Conservation (phyloP, 2,113 vertebrate species). For the Leptobrachium ailaonicum region DNA sequence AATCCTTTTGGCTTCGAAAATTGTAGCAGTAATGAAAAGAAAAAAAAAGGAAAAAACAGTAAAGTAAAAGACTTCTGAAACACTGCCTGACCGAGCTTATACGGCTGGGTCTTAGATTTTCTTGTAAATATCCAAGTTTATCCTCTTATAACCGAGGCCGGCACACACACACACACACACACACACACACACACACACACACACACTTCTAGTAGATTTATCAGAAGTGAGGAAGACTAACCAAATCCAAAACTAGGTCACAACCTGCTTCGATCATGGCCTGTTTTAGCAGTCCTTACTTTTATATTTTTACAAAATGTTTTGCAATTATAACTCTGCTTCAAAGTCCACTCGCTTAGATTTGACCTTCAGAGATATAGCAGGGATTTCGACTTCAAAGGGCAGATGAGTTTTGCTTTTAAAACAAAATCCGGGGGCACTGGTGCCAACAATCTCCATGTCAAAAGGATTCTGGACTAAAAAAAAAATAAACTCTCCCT, state of each 20-base stretch:
- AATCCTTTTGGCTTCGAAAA: slow-evolving; percentile 4
- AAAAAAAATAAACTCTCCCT: not conserved
- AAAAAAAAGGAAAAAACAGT: not conserved
- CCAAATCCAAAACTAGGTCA: slow-evolving; percentile 35
- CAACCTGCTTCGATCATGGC: not conserved
- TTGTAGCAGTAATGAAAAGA: slow-evolving; percentile 8
- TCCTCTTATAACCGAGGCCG: slow-evolving; percentile 21
- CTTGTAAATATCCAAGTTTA: slow-evolving; percentile 26
- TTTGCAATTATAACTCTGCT: slow-evolving; percentile 23
- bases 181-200: not conserved
- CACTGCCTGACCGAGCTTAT: not conserved
- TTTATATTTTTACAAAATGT: slow-evolving; percentile 26
- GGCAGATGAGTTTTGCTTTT: slow-evolving; percentile 30
- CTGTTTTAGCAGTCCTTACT: slow-evolving; percentile 25
- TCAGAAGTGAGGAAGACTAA: slow-evolving; percentile 7
- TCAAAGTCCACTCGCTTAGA: slow-evolving; percentile 39
- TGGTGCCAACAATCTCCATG: slow-evolving; percentile 30
- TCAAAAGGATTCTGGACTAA: slow-evolving; percentile 21
- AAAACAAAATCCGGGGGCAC: slow-evolving; percentile 38
- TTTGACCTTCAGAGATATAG: slow-evolving; percentile 37
- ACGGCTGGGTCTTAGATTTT: not conserved
- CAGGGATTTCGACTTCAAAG: slow-evolving; percentile 42
- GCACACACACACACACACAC: slow-evolving; percentile 3
- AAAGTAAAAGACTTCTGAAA: not conserved
- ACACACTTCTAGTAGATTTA: slow-evolving; percentile 28